These are phyloP conservation scores for Noctua comes DNA, from an alignment of 2,888 invertebrate species.

Conservation along the genomic window DNA sequence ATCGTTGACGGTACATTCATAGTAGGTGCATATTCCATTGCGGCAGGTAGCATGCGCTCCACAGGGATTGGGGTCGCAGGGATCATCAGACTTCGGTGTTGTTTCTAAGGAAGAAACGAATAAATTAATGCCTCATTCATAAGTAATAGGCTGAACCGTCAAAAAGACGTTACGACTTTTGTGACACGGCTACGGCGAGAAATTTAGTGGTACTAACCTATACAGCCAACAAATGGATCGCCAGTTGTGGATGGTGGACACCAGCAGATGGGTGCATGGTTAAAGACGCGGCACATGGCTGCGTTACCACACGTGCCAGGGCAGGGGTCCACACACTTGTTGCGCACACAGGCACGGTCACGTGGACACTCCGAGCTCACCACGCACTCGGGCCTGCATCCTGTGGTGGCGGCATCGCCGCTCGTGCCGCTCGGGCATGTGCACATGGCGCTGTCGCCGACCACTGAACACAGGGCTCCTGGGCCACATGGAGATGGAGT, in stretches of 20 bases:
- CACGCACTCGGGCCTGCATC: constrained; percentile 95
- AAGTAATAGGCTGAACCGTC: background rate
- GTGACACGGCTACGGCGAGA: background rate
- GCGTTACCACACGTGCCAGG: constrained; percentile 95
- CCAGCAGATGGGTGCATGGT: constrained; percentile 92
- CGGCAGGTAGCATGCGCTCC: constrained; percentile 93
- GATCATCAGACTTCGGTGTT: constrained; percentile 87
- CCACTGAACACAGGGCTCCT: constrained; percentile 92
- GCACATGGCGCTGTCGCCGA: constrained; percentile 92
- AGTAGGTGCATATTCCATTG: constrained; percentile 93
- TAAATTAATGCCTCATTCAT: background rate
- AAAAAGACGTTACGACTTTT: background rate
- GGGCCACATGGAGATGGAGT: constrained; percentile 94
- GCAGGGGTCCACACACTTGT: constrained; percentile 95
- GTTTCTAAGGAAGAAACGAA: constrained; percentile 70
- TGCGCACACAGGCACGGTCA: constrained; percentile 93
- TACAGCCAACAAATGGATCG: constrained; percentile 95
- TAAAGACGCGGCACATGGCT: constrained; percentile 92
- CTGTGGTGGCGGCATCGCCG: constrained; percentile 93
- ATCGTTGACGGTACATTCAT: constrained; percentile 96
- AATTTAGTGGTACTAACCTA: constrained; percentile 68
- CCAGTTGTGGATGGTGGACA: constrained; percentile 94
- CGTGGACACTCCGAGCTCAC: constrained; percentile 95
- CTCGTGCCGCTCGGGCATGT: constrained; percentile 94
- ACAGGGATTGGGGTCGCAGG: constrained; percentile 93